Conservation (phyloP, 2,113 vertebrate genomes). For the Tylochromis polylepis region DNA sequence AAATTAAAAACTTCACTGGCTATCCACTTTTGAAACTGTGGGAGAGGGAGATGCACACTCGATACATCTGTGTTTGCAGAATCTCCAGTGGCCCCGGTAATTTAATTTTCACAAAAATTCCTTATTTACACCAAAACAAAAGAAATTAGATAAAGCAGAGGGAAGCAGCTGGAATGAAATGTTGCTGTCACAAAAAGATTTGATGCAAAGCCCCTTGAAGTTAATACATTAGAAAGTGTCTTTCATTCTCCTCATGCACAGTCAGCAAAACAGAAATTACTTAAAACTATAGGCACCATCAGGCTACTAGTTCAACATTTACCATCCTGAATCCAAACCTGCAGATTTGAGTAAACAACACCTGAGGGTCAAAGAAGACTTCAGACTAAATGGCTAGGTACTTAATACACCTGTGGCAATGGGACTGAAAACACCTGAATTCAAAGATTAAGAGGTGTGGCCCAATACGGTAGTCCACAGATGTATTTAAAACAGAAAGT, state of each 20-base stretch:
- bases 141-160: slow-evolving; percentile 63
- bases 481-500: neutral
- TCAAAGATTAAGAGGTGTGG: neutral
- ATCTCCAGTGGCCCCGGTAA: slow-evolving; percentile 66
- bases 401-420: neutral
- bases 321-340: neutral
- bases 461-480: neutral
- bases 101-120: slow-evolving; percentile 65
- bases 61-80: slow-evolving; percentile 60
- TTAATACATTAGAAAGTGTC: slow-evolving; percentile 54
- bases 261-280: slow-evolving; percentile 39
- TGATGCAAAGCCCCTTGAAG: slow-evolving; percentile 32
- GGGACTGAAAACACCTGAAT: neutral
- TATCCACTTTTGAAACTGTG: slow-evolving; percentile 23
- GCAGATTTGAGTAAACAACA: neutral
- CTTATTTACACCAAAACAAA: slow-evolving; percentile 70
- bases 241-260: slow-evolving; percentile 41
- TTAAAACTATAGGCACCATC: slow-evolving; percentile 3
- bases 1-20: slow-evolving; percentile 60
- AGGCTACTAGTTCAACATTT: neutral
- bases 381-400: neutral
- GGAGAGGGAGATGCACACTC: slow-evolving; percentile 30
- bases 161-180: slow-evolving; percentile 49
- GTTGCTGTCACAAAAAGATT: slow-evolving; percentile 59
- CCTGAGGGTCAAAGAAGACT: neutral